These are phyloP conservation scores for Eira barbara DNA, from an alignment of 2,113 vertebrate genomes.

Conservation along the genomic window DNA sequence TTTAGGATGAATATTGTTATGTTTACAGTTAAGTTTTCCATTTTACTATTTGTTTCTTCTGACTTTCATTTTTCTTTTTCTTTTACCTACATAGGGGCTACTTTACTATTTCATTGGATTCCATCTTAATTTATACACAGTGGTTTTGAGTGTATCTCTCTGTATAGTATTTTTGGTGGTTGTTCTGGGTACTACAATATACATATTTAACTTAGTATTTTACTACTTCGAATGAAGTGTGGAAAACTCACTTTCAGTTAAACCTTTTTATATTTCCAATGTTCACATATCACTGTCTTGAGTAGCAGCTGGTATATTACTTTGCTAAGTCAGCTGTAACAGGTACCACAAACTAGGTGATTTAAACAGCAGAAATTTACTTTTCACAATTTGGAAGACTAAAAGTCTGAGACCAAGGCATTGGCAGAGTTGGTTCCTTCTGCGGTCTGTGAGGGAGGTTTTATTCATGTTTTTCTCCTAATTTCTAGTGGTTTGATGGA, in stretches of 20 bases:
- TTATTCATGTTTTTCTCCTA: neutral
- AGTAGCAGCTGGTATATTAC: neutral
- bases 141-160: neutral
- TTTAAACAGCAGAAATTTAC: neutral
- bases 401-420: neutral
- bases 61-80: neutral
- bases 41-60: neutral
- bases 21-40: neutral
- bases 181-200: neutral
- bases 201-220: neutral
- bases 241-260: neutral
- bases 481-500: neutral
- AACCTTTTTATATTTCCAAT: neutral
- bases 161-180: neutral
- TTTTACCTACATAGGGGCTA: neutral
- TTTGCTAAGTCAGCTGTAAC: neutral
- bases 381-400: neutral
- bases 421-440: neutral
- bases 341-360: neutral
- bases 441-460: neutral
- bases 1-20: neutral
- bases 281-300: neutral
- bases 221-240: neutral
- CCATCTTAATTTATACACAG: neutral
- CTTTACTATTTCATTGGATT: neutral